These are phyloP conservation scores for Unio delphinus DNA, from an alignment of 2,888 invertebrate species.

Conservation along the genomic window DNA sequence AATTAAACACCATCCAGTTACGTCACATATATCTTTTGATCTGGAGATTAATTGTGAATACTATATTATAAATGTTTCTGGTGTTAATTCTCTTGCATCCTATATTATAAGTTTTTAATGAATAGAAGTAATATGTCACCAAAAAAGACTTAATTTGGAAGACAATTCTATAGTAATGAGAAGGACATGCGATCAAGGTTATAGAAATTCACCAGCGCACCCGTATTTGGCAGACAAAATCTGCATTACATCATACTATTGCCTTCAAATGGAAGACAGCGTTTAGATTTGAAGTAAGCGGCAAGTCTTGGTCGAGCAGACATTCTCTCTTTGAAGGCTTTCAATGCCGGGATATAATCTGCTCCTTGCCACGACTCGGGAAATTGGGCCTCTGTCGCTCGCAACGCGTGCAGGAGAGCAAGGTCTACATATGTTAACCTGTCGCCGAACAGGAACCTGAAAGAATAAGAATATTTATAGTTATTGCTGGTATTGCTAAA, in stretches of 20 bases:
- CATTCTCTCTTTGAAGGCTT: conserved; percentile 51
- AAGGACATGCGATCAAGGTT: no score
- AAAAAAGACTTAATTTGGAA: no score
- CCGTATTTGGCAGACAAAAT: not conserved
- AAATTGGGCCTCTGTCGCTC: conserved; percentile 53
- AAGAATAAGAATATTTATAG: not conserved
- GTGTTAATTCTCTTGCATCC: no score
- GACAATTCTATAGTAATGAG: no score
- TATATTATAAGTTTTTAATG: no score
- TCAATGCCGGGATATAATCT: conserved; percentile 49
- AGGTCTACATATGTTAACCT: conserved; percentile 58
- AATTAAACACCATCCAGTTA: no score
- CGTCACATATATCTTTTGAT: no score
- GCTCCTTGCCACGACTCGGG: conserved; percentile 43
- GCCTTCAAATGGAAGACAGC: conserved; percentile 46
- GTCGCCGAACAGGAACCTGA: conserved; percentile 53
- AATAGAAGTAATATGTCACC: no score
- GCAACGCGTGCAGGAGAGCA: conserved; percentile 47
- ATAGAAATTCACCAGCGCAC: not conserved
- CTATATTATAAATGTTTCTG: no score
- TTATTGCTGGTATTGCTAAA: no score
- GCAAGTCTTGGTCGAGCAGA: conserved; percentile 43
- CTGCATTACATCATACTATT: conserved; percentile 59
- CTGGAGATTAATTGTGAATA: no score
- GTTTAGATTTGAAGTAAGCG: conserved; percentile 52